phyloP scores from a whole-genome alignment of 2,797 vertebrate genomes.

The Danio kyathit region DNA sequence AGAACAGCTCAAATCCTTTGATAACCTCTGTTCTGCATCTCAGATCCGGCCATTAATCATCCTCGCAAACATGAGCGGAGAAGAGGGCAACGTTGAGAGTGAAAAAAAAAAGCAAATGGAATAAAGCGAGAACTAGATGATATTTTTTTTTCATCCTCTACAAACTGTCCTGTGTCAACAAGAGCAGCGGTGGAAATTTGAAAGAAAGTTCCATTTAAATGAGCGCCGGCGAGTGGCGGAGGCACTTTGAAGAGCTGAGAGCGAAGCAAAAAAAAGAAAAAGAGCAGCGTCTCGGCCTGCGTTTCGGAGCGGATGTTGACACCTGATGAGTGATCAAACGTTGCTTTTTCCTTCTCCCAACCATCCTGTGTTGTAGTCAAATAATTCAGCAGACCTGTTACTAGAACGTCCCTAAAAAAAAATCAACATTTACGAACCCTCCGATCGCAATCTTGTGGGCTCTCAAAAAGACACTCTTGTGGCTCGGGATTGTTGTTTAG shows the following conservation, averaged over 20 bases:
- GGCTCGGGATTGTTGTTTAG: constrained; percentile 23
- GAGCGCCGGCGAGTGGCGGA: constrained; percentile 76
- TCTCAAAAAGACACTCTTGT: constrained; percentile 61
- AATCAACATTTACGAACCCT: constrained; percentile 78
- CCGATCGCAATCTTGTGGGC: constrained; percentile 66
- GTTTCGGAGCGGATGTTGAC: constrained; percentile 80
- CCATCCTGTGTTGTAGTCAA: constrained; percentile 77
- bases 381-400: constrained; percentile 78
- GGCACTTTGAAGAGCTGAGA: constrained; percentile 82
- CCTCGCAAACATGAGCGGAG: constrained; percentile 65
- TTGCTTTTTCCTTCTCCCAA: constrained; percentile 69
- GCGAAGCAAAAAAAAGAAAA: constrained; percentile 76
- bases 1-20: constrained; percentile 72
- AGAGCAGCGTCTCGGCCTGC: constrained; percentile 80
- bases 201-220: constrained; percentile 82
- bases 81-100: constrained; percentile 29
- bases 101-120: constrained; percentile 53
- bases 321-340: constrained; percentile 86
- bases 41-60: constrained; percentile 81
- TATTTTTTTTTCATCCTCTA: constrained; percentile 65
- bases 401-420: constrained; percentile 71
- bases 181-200: constrained; percentile 69
- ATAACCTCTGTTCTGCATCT: constrained; percentile 71
- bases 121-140: constrained; percentile 60
- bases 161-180: constrained; percentile 82